phyloP scores from a whole-genome alignment of 2,113 vertebrate genomes.

The Spizaetus ornatus region DNA sequence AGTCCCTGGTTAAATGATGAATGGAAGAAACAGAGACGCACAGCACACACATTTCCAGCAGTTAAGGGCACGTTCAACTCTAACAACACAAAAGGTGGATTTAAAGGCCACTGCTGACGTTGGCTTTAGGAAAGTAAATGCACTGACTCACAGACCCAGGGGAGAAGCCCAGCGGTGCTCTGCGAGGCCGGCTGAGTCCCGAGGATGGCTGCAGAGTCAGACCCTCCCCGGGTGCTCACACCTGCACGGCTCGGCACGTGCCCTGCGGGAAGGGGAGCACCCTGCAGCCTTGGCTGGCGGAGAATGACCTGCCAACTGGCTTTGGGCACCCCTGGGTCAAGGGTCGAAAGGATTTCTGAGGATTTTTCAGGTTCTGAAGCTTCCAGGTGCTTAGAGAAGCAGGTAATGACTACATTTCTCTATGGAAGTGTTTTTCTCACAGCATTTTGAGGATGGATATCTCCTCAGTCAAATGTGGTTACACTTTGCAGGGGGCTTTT shows the following conservation, averaged over 20 bases:
- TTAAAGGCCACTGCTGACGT: not conserved
- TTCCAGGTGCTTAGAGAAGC: not conserved
- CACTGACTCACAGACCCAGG: not conserved
- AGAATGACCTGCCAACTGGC: not conserved
- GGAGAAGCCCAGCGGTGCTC: not conserved
- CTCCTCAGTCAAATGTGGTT: not conserved
- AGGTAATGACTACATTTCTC: not conserved
- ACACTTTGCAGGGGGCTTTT: not conserved
- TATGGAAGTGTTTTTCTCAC: not conserved
- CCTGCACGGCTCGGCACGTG: not conserved
- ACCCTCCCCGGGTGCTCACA: not conserved
- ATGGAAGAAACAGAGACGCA: not conserved
- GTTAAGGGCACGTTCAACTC: not conserved
- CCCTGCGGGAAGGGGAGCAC: accelerated
- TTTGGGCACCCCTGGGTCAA: not conserved
- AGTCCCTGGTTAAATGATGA: not conserved
- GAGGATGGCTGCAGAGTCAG: not conserved
- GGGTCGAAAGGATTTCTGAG: not conserved
- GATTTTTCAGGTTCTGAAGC: not conserved
- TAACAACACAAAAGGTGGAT: not conserved
- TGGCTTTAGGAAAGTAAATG: accelerated
- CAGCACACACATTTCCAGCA: not conserved
- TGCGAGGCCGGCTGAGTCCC: not conserved
- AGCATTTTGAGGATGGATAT: not conserved
- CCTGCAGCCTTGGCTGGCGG: accelerated